Percentiles rank a stretch among this genome's conserved stretches.
Evolutionary conservation across 2,888 invertebrate genomes (phyloP).

Genomic region (Achlya flavicornis): DNA sequence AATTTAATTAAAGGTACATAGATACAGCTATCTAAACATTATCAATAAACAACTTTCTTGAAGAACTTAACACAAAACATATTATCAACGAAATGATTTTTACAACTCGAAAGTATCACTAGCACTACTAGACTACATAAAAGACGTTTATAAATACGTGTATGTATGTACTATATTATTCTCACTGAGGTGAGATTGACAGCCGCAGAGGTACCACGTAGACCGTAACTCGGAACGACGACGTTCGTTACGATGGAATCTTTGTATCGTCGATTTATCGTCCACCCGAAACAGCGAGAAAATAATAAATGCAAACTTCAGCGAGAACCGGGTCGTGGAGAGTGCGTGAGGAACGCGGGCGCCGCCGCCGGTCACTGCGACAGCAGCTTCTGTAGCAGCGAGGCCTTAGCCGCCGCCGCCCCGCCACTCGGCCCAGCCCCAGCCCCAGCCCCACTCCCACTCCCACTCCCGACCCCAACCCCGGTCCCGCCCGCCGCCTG

Average conservation of each 20-base stretch:
- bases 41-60: conserved; percentile 57
- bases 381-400: conserved; percentile 92
- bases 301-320: conserved; percentile 71
- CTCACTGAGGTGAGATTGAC: conserved; percentile 70
- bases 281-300: conserved; percentile 55
- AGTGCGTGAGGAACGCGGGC: conserved; percentile 27
- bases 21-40: conserved; percentile 59
- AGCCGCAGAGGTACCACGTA: conserved; percentile 79
- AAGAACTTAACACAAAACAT: conserved; percentile 54
- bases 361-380: conserved; percentile 86
- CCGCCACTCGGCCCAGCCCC: conserved; percentile 30
- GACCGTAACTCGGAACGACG: conserved; percentile 62
- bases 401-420: conserved; percentile 84
- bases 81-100: conserved; percentile 63
- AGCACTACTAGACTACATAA: conserved; percentile 75
- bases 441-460: conserved; percentile 36
- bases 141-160: conserved; percentile 71
- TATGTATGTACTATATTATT: conserved; percentile 60
- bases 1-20: conserved; percentile 54
- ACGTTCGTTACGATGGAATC: conserved; percentile 58
- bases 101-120: conserved; percentile 75
- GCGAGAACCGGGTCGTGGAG: conserved; percentile 31
- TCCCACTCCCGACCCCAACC: conserved; percentile 7
- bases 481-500: conserved; percentile 41
- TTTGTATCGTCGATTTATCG: conserved; percentile 48